Evolutionary conservation across 2,113 vertebrate species (phyloP).

Genomic region (Burhinus bistriatus): DNA sequence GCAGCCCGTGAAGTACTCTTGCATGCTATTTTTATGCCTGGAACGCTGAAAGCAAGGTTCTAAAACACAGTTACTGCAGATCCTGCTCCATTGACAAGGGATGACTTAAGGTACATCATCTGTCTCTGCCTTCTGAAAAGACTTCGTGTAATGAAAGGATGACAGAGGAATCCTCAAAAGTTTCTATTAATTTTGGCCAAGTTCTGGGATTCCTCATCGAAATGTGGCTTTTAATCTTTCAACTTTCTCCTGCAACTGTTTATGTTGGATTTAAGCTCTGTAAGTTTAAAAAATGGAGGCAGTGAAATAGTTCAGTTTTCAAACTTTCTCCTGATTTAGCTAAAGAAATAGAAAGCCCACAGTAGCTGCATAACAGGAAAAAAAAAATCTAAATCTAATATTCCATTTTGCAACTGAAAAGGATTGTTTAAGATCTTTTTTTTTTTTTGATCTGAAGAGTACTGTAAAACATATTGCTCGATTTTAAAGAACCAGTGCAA

Average conservation of each 20-base stretch:
- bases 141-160: neutral
- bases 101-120: neutral
- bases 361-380: neutral
- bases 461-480: neutral
- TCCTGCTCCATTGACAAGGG: neutral
- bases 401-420: neutral
- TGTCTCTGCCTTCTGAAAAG: neutral
- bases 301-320: neutral
- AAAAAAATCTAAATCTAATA: neutral
- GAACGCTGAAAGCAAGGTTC: neutral
- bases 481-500: neutral
- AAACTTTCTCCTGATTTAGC: neutral
- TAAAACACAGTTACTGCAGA: neutral
- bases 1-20: neutral
- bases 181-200: neutral
- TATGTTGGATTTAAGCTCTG: neutral
- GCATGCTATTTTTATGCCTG: neutral
- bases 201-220: neutral
- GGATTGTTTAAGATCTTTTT: neutral
- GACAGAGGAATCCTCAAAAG: neutral
- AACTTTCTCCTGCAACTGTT: neutral
- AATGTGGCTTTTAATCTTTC: neutral
- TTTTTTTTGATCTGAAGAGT: neutral
- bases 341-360: neutral
- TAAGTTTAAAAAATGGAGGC: neutral